A percentile compares a stretch with the other conserved stretches of the same genome.
phyloP scores from a whole-genome alignment of 2,888 invertebrate species.

The Netelia fuscicornis region DNA sequence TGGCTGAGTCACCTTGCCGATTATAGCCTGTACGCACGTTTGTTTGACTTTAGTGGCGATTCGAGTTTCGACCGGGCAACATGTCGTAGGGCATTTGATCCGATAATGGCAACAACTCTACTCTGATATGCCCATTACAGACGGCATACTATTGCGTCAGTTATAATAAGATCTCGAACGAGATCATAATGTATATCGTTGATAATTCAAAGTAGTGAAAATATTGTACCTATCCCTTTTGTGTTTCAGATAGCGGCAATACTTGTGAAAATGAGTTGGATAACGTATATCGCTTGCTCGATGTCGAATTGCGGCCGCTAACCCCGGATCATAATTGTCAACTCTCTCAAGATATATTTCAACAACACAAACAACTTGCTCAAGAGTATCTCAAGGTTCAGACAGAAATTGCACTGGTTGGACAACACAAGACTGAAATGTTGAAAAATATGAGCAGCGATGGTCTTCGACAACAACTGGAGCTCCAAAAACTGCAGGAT shows the following conservation, averaged over 20 bases:
- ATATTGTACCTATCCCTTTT: constrained; percentile 12
- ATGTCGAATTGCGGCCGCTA: constrained; percentile 93
- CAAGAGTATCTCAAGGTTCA: constrained; percentile 95
- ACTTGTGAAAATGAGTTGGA: constrained; percentile 85
- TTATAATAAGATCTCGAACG: constrained; percentile 60
- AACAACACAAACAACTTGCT: constrained; percentile 95
- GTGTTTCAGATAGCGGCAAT: constrained; percentile 76
- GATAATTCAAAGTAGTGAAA: no score
- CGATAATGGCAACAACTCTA: constrained; percentile 14
- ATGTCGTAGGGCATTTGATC: constrained; percentile 26
- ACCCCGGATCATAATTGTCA: constrained; percentile 92
- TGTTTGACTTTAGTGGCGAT: constrained; percentile 82
- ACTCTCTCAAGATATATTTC: constrained; percentile 93
- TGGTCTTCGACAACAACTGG: constrained; percentile 87
- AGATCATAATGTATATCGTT: no score
- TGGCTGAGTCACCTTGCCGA: constrained; percentile 80
- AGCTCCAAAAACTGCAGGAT: constrained; percentile 88
- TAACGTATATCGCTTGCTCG: constrained; percentile 91
- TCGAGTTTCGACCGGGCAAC: constrained; percentile 76
- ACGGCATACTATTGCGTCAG: constrained; percentile 78
- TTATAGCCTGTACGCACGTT: constrained; percentile 78
- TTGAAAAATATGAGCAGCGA: constrained; percentile 86
- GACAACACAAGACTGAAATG: constrained; percentile 92
- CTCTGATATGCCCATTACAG: constrained; percentile 75
- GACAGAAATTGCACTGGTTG: constrained; percentile 93